A percentile compares a stretch with the other conserved stretches of the same genome.
Evolutionary conservation across 2,888 invertebrate genomes (phyloP).

Genomic region (Empis livida): DNA sequence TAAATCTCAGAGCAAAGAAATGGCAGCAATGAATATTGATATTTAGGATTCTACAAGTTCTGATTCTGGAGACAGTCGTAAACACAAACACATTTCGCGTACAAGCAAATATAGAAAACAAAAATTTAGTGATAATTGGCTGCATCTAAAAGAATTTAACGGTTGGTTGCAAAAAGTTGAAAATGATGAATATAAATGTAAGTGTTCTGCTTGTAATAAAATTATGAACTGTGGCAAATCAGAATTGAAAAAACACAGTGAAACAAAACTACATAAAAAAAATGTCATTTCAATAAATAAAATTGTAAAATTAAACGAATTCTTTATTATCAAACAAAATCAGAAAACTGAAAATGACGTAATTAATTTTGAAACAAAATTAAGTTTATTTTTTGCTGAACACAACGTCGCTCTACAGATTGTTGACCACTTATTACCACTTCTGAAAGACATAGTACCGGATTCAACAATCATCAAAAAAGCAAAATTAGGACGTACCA

Average conservation of each 20-base stretch:
- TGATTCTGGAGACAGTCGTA: background rate
- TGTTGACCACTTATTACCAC: conserved; percentile 2
- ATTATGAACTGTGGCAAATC: conserved; percentile 4
- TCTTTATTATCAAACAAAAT: too few species aligned
- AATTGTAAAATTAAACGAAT: background rate
- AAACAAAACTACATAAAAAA: conserved; percentile 3
- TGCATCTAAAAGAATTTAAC: background rate
- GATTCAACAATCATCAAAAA: background rate
- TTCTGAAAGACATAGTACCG: conserved; percentile 3
- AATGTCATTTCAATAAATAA: conserved; percentile 4
- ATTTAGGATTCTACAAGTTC: background rate
- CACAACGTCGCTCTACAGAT: conserved; percentile 6
- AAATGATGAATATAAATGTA: conserved; percentile 4
- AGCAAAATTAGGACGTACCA: too few species aligned
- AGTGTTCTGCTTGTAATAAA: conserved; percentile 5
- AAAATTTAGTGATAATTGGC: background rate
- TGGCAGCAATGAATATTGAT: too few species aligned
- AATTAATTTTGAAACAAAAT: conserved; percentile 3
- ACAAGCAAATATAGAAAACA: background rate
- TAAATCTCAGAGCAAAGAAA: too few species aligned
- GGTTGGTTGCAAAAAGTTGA: conserved; percentile 2
- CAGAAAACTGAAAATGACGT: conserved; percentile 1
- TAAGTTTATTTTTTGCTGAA: conserved; percentile 5
- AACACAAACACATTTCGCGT: background rate
- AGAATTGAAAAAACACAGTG: conserved; percentile 2